phyloP scores from a whole-genome alignment of 2,888 invertebrate genomes.

The Drosophila mimetica region DNA sequence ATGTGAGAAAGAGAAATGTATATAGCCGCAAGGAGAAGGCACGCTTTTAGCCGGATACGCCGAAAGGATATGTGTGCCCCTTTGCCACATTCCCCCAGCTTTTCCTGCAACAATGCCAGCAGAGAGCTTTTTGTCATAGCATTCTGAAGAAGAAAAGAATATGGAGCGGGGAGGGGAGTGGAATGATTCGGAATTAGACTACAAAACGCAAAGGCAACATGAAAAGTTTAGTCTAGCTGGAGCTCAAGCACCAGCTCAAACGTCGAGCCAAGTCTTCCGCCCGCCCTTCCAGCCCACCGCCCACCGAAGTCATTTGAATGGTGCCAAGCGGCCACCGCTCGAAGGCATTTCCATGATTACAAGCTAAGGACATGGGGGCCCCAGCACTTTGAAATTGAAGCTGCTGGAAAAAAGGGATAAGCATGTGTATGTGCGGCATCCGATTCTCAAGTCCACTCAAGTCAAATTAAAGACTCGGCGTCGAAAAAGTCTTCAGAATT shows the following conservation, averaged over 20 bases:
- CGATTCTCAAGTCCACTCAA: constrained; percentile 42
- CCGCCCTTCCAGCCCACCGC: constrained; percentile 7
- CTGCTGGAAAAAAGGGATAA: constrained; percentile 23
- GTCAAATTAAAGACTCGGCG: constrained; percentile 47
- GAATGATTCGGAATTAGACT: constrained; percentile 14
- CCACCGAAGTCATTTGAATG: constrained; percentile 47
- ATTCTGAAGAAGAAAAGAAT: constrained; percentile 45
- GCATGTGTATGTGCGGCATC: constrained; percentile 14
- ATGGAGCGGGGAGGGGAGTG: constrained; percentile 1
- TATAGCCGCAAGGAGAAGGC: constrained; percentile 62
- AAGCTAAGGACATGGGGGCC: constrained; percentile 23
- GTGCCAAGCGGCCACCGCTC: constrained; percentile 48
- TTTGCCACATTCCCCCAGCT: background rate
- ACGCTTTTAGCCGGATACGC: constrained; percentile 64
- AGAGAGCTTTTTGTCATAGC: constrained; percentile 46
- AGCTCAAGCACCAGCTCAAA: constrained; percentile 50
- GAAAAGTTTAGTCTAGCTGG: constrained; percentile 43
- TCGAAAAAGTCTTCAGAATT: constrained; percentile 5
- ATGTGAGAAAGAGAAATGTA: constrained; percentile 62
- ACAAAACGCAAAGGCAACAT: constrained; percentile 36
- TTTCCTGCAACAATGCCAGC: constrained; percentile 53
- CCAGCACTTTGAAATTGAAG: constrained; percentile 61
- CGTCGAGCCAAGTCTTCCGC: constrained; percentile 52
- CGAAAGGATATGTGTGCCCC: constrained; percentile 58
- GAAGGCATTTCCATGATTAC: constrained; percentile 48